These are phyloP conservation scores for Crenuchus spilurus DNA, from an alignment of 2,797 vertebrate genomes.

Conservation along the genomic window DNA sequence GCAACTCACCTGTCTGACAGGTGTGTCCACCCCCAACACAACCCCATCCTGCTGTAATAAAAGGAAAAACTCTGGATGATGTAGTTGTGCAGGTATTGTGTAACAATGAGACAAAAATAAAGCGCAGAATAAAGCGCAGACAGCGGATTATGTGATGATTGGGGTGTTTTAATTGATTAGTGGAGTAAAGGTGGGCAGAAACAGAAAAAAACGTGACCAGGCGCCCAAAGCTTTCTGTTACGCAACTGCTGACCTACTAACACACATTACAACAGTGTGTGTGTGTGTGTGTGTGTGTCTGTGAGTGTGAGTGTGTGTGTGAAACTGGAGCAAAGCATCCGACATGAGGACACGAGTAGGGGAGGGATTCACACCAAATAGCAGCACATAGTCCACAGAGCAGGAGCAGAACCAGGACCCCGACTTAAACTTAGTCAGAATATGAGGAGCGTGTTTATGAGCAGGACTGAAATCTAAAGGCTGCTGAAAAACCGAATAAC, in stretches of 20 bases:
- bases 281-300: constrained; percentile 57
- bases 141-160: not conserved
- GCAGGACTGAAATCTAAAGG: constrained; percentile 32
- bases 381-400: constrained; percentile 52
- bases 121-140: no score
- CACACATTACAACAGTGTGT: constrained; percentile 75
- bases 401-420: no score
- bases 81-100: not conserved
- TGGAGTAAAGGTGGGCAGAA: constrained; percentile 42
- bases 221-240: constrained; percentile 79
- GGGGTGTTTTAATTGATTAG: not conserved
- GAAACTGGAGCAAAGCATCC: constrained; percentile 80
- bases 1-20: no score
- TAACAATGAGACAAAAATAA: no score
- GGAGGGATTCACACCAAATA: constrained; percentile 54
- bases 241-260: constrained; percentile 85
- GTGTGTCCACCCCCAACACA: not conserved
- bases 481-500: no score
- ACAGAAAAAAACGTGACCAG: constrained; percentile 77
- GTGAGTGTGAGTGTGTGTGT: constrained; percentile 55
- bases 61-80: not conserved
- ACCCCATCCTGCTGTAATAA: not conserved
- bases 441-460: not conserved
- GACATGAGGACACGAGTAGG: constrained; percentile 51
- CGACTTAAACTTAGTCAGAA: constrained; percentile 53